Evolutionary conservation across 2,888 invertebrate genomes (phyloP).

Genomic region (Drosophila fulvimacula): DNA sequence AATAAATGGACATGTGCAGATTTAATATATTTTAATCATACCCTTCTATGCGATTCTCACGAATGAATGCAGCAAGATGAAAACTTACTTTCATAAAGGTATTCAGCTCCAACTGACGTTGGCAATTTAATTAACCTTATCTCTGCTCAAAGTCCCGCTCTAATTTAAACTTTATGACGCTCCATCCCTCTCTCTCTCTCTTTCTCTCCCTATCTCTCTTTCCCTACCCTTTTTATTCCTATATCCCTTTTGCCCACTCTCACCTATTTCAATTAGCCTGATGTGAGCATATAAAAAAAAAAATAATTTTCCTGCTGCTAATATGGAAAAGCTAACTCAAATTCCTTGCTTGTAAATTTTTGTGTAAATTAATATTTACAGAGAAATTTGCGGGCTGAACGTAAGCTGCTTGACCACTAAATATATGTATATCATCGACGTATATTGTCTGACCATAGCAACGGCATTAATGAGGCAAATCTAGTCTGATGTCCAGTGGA

Average conservation of each 20-base stretch:
- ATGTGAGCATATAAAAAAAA: neutral
- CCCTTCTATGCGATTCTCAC: slow-evolving; percentile 7
- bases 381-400: neutral
- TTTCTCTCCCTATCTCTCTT: too few relatives aligned
- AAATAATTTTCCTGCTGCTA: neutral
- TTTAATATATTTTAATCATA: neutral
- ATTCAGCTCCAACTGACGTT: neutral
- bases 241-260: neutral
- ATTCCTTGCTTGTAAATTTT: neutral
- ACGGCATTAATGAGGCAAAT: neutral
- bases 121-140: slow-evolving; percentile 16
- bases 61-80: neutral
- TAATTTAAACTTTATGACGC: neutral
- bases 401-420: neutral
- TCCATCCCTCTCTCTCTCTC: neutral
- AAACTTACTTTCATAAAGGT: neutral
- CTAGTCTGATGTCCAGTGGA: neutral
- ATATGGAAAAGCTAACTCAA: neutral
- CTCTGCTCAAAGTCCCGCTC: neutral
- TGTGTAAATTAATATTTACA: neutral
- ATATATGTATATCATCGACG: neutral
- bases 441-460: neutral
- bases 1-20: neutral
- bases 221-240: neutral
- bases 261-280: neutral